These are phyloP conservation scores for Chaunax sp. DNA, from an alignment of 2,797 vertebrate genomes.

Conservation along the genomic window DNA sequence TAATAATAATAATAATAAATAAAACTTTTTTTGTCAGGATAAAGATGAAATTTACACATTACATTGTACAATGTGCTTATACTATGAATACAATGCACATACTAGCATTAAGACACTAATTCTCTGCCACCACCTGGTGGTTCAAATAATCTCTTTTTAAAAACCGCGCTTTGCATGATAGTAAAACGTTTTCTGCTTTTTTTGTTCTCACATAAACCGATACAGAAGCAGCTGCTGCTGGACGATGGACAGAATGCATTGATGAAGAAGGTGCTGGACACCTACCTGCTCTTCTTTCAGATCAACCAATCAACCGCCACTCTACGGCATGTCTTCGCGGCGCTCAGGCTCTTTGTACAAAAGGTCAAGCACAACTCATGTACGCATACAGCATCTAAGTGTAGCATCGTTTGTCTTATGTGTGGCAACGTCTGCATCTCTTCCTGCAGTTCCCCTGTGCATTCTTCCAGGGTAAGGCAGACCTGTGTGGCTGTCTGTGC, in stretches of 20 bases:
- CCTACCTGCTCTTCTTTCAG: constrained; percentile 96
- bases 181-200: constrained; percentile 12
- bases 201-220: neutral
- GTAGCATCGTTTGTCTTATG: neutral
- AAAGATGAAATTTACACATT: too few species aligned
- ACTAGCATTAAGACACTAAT: neutral
- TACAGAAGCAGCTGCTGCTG: constrained; percentile 91
- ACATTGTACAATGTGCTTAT: too few species aligned
- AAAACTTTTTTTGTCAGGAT: too few species aligned
- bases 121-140: constrained; percentile 73
- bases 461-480: constrained; percentile 97
- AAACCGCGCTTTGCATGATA: neutral
- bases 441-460: constrained; percentile 91
- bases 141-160: neutral
- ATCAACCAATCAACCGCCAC: constrained; percentile 95
- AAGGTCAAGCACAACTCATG: constrained; percentile 83
- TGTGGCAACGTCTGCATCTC: neutral
- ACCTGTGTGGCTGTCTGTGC: constrained; percentile 95
- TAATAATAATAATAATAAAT: too few species aligned
- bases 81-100: too few species aligned
- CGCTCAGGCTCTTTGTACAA: constrained; percentile 93
- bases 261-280: constrained; percentile 99
- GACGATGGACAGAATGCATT: constrained; percentile 94
- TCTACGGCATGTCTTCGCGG: constrained; percentile 93
- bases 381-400: neutral